Evolutionary conservation across 2,888 invertebrate species (phyloP), one percentile per base, ranked within the genome.

Genomic region (Cybosia mesomella): DNA sequence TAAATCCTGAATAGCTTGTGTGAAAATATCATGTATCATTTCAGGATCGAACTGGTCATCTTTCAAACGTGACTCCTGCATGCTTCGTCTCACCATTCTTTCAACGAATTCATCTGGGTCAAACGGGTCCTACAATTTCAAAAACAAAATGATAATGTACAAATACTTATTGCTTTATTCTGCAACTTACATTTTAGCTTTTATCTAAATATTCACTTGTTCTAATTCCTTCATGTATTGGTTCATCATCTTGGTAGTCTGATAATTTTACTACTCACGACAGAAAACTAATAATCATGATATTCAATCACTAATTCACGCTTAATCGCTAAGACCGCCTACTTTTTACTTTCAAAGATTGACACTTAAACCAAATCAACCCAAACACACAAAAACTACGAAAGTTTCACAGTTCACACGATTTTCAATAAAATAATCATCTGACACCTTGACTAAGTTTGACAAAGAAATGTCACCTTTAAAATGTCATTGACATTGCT

Each of bases 91-190:
- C 54, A 99, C 99, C 85, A 99, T 95, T 67, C 99, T 96, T 90
- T 99, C 99, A 1, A 99, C 99, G 95, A 99, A 99, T 89, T 99
- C 99, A 85, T 98, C 98, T 15, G 99, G 97, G 94, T 99, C 98
- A 89, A 99, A 99, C 0, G 99, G 98, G 87, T 99, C 99, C 98
- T 99, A 83, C 67, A 92, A 90, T 66, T 28, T 32, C 66, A 49
- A 49, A 43, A n/a, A 53, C 18, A 66, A 36, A 5, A 34, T 34
- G n/a, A 34, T 32, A 18, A 54, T 13, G 28, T 2, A 39, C n/a
- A 57, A 64, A 24, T 5, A n/a, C 10, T 32, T 1, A 15, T 8
- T 32, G n/a, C n/a, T n/a, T 5, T n/a, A 32, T 49, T 53, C 24
- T 15, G 8, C 36, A 13, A 54, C 21, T 49, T 10, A 21, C 8